Evolutionary conservation across 2,797 vertebrate genomes (phyloP).

Genomic region (Monodelphis domestica): DNA sequence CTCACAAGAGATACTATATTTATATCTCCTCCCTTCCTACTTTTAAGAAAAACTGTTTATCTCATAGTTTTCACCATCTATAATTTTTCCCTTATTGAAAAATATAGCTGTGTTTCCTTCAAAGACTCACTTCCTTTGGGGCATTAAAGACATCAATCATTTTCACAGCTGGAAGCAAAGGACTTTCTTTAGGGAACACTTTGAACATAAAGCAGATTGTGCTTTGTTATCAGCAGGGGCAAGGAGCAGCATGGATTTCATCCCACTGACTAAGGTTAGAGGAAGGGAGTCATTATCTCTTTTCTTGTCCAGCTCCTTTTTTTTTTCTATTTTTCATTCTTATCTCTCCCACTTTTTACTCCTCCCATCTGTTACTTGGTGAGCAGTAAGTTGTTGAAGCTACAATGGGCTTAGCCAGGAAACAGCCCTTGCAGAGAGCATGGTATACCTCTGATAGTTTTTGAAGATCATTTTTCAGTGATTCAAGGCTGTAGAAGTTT

Average conservation of each 20-base stretch:
- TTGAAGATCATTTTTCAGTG: not conserved
- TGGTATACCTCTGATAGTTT: not conserved
- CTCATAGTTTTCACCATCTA: not conserved
- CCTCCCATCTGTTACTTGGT: not conserved
- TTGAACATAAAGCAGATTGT: not conserved
- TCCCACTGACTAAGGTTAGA: not conserved
- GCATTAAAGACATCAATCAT: not conserved
- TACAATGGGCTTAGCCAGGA: not conserved
- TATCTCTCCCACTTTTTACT: not conserved
- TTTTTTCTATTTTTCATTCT: fast-evolving
- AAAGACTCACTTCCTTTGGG: not conserved
- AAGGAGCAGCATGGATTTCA: not conserved
- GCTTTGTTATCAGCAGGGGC: not conserved
- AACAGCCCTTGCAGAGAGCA: not conserved
- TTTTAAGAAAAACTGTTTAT: not conserved
- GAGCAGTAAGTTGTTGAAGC: not conserved
- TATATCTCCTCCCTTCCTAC: not conserved
- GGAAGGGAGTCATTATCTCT: not conserved
- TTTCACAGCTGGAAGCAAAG: not conserved
- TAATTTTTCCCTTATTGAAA: not conserved
- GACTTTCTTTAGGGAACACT: not conserved
- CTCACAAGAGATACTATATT: not conserved
- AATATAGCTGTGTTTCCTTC: not conserved
- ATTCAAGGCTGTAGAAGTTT: not conserved
- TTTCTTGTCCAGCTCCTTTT: not conserved